Conservation (phyloP, 1,140 invertebrate species). For the Drosophila bipectinata region DNA sequence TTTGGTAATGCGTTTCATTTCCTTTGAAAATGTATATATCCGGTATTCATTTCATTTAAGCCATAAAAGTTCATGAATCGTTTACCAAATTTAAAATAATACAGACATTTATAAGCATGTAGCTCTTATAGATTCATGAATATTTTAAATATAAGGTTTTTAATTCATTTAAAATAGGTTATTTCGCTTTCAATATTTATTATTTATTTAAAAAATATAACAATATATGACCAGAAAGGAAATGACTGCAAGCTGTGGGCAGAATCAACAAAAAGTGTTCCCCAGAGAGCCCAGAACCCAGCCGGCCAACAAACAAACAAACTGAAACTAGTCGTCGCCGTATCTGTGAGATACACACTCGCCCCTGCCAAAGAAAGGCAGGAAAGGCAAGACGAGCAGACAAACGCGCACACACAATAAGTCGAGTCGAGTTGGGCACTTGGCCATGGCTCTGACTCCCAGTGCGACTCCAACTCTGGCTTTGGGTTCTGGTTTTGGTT, state of each 20-base stretch:
- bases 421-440: constrained; percentile 38
- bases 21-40: too few species aligned
- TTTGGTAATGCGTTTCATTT: background rate
- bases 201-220: constrained; percentile 7
- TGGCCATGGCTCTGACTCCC: constrained; percentile 46
- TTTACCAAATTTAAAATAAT: too few species aligned
- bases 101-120: too few species aligned
- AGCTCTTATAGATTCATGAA: too few species aligned
- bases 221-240: constrained; percentile 50
- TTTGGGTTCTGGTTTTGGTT: constrained; percentile 42
- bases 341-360: constrained; percentile 70
- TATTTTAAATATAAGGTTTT: too few species aligned
- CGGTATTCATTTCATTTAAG: too few species aligned
- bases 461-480: constrained; percentile 36
- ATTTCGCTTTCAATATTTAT: background rate
- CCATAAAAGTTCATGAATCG: too few species aligned
- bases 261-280: constrained; percentile 55
- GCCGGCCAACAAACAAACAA: constrained; percentile 68
- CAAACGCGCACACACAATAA: constrained; percentile 15
- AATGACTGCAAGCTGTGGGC: constrained; percentile 46
- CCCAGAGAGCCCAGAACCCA: constrained; percentile 51
- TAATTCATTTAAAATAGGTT: too few species aligned
- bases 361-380: constrained; percentile 40
- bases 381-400: constrained; percentile 32
- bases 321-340: constrained; percentile 62